A percentile compares a stretch with the other conserved stretches of the same genome.
phyloP scores from a whole-genome alignment of 2,113 vertebrate species.

The Planiliza haematocheilus region DNA sequence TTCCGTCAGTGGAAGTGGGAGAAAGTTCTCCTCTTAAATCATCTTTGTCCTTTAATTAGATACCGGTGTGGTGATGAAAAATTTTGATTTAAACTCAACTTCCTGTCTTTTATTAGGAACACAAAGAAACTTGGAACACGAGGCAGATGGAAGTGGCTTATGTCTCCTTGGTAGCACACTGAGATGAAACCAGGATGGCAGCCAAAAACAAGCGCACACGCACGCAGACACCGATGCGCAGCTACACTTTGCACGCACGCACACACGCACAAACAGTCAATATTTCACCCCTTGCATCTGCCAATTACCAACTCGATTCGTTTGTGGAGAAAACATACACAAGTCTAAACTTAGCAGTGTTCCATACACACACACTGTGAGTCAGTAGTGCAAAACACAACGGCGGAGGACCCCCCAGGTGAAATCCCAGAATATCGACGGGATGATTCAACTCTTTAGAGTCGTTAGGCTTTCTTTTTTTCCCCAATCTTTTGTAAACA shows the following conservation, averaged over 20 bases:
- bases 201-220: conserved; percentile 73
- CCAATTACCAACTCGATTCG: conserved; percentile 76
- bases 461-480: conserved; percentile 61
- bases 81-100: conserved; percentile 73
- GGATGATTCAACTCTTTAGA: conserved; percentile 74
- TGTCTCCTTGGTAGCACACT: conserved; percentile 82
- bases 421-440: conserved; percentile 81
- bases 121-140: conserved; percentile 80
- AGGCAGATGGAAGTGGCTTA: conserved; percentile 86
- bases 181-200: conserved; percentile 79
- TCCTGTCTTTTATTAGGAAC: conserved; percentile 81
- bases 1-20: conserved; percentile 21
- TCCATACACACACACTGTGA: conserved; percentile 75
- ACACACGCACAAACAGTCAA: conserved; percentile 60
- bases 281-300: conserved; percentile 79
- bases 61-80: conserved; percentile 49
- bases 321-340: conserved; percentile 75
- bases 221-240: conserved; percentile 26
- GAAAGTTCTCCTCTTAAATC: conserved; percentile 28
- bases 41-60: conserved; percentile 62
- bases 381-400: conserved; percentile 78
- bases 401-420: conserved; percentile 73
- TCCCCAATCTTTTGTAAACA: conserved; percentile 59
- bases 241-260: conserved; percentile 26
- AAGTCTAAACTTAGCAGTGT: conserved; percentile 81